phyloP scores from a whole-genome alignment of 2,113 vertebrate genomes.

The Ranitomeya variabilis region DNA sequence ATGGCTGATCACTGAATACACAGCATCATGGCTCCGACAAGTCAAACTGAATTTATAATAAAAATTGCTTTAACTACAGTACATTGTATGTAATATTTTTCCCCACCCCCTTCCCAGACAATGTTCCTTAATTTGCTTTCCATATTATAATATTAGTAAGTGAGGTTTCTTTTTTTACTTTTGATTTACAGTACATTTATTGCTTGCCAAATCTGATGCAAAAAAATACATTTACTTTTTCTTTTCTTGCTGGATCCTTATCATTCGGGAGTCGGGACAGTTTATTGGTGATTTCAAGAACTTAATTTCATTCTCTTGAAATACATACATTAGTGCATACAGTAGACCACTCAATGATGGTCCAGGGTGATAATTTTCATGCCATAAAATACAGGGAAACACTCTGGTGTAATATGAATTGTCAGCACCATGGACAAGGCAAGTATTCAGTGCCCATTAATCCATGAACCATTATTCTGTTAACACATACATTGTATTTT shows the following conservation, averaged over 20 bases:
- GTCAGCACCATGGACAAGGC: no score
- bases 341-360: background rate
- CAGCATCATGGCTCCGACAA: background rate
- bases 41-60: background rate
- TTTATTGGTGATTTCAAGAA: no score
- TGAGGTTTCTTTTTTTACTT: background rate
- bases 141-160: background rate
- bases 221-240: background rate
- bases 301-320: no score
- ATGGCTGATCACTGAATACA: slow-evolving; percentile 2
- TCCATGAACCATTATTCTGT: no score
- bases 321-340: no score
- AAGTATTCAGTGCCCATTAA: no score
- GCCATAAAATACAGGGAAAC: background rate
- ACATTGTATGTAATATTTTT: background rate
- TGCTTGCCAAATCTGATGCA: background rate
- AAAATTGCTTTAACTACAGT: background rate
- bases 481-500: no score
- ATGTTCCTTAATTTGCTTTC: background rate
- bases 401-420: no score
- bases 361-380: background rate
- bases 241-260: background rate
- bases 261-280: background rate
- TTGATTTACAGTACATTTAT: background rate
- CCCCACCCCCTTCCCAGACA: background rate